Conservation (phyloP, 2,888 invertebrate species). For the Drosophila macrospina region DNA sequence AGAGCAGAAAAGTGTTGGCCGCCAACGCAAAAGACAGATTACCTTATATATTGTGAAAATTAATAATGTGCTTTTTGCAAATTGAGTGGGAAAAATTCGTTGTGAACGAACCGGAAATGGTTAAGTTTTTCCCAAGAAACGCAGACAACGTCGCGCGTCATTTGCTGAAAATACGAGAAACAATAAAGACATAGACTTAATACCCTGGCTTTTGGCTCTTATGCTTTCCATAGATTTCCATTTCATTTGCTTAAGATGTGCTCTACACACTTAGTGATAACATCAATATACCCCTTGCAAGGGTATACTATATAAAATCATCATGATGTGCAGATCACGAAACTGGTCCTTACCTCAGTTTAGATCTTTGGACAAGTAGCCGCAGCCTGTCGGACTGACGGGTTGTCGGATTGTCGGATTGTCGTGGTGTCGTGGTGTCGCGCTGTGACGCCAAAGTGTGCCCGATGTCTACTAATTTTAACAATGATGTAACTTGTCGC, state of each 20-base stretch:
- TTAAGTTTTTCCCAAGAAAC: constrained; percentile 55
- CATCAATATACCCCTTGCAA: neutral
- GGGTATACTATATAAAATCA: constrained; percentile 31
- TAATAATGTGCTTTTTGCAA: constrained; percentile 40
- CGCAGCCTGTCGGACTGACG: neutral
- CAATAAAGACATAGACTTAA: neutral
- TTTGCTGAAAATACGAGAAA: constrained; percentile 32
- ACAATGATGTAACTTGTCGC: constrained; percentile 84
- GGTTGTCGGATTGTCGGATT: too few species aligned
- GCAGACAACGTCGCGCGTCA: constrained; percentile 56
- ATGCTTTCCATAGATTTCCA: too few species aligned
- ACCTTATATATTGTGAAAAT: constrained; percentile 56
- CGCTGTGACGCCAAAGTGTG: constrained; percentile 48
- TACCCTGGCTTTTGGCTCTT: neutral
- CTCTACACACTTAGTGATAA: neutral
- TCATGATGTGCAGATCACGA: constrained; percentile 12
- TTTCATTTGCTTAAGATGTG: neutral
- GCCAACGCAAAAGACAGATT: constrained; percentile 61
- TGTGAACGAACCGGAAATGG: constrained; percentile 58
- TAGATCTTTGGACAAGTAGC: constrained; percentile 36
- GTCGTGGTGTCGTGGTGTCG: too few species aligned
- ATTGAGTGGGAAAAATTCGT: constrained; percentile 21
- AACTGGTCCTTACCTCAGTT: constrained; percentile 26
- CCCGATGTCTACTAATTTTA: constrained; percentile 79
- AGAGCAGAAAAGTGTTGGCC: constrained; percentile 13